Evolutionary conservation across 2,113 vertebrate genomes (phyloP), one percentile per base, ranked within the genome.

Genomic region (Mellivora capensis): DNA sequence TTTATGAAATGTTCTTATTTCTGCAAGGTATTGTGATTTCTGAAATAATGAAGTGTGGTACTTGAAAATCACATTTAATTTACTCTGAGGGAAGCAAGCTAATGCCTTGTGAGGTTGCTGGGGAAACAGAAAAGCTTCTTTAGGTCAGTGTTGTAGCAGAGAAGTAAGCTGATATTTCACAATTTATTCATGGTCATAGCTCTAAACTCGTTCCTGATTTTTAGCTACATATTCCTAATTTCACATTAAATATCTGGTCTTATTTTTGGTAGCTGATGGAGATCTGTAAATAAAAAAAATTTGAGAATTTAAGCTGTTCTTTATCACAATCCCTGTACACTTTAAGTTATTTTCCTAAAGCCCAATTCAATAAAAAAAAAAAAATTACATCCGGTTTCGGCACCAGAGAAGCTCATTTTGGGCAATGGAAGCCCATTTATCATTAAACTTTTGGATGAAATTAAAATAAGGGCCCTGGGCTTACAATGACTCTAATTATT

Each of bases 51-150:
- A 99, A 98, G 98, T 98, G 97, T 98, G 98, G 98, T 98, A 98
- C 98, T 99, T 98, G 98, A 98, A 98, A 99, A 98, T 98, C 98
- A 98, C 98, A 99, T 99, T 99, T 99, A 98, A 99, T 99, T 99
- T 99, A 98, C 98, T 98, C 94, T 57, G 97, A 98, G 98, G 98
- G 98, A 98, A 98, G 98, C 98, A 98, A 99, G 98, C 98, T 97
- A 98, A 98, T 98, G 97, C 98, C 93, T 84, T 97, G 97, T 86
- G 61, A 98, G 98, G 98, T 99, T 99, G 99, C 99, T 99, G 99
- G 98, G 98, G 99, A 99, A 99, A 99, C 98, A 98, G 98, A 96
- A 98, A 98, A 98, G 98, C 98, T 98, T 98, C 97, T 98, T 99
- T 98, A 98, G 98, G 97, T 98, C 98, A 97, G 87, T 98, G 97